Percentiles rank a stretch among this genome's conserved stretches.
Conservation (phyloP, 2,797 vertebrate genomes). For the Pangasius krempfi region DNA sequence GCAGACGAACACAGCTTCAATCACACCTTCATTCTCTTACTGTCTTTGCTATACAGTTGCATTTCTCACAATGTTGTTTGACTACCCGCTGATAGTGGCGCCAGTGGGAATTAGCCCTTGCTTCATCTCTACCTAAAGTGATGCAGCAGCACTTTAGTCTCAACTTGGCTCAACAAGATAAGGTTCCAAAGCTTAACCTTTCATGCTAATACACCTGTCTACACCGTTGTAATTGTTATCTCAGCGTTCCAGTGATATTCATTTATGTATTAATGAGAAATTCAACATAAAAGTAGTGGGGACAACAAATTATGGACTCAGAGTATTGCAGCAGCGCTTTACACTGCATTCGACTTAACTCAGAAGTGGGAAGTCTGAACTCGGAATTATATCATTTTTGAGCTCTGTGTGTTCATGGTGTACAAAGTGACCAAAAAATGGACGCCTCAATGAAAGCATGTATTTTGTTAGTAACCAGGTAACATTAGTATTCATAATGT, state of each 20-base stretch:
- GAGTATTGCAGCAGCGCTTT: neutral
- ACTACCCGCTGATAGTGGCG: neutral
- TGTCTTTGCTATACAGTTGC: neutral
- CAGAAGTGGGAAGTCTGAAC: neutral
- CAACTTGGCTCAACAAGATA: neutral
- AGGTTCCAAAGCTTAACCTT: neutral
- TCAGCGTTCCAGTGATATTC: neutral
- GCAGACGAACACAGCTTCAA: conserved; percentile 4
- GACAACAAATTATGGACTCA: neutral
- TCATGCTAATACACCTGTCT: neutral
- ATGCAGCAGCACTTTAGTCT: neutral
- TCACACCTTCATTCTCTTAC: neutral
- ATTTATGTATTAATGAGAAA: neutral
- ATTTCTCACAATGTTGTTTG: neutral
- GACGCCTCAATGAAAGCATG: too few relatives aligned
- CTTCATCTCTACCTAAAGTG: neutral
- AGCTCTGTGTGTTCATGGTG: neutral
- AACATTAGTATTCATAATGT: neutral
- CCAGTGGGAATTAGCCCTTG: neutral
- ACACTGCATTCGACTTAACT: neutral
- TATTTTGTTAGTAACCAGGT: neutral
- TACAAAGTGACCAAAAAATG: neutral
- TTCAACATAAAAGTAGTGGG: neutral
- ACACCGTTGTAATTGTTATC: too few relatives aligned
- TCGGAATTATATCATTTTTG: neutral